A percentile compares a stretch with the other conserved stretches of the same genome.
These are phyloP conservation scores for Tetraneura akinire DNA, from an alignment of 1,140 invertebrate species.

Conservation along the genomic window DNA sequence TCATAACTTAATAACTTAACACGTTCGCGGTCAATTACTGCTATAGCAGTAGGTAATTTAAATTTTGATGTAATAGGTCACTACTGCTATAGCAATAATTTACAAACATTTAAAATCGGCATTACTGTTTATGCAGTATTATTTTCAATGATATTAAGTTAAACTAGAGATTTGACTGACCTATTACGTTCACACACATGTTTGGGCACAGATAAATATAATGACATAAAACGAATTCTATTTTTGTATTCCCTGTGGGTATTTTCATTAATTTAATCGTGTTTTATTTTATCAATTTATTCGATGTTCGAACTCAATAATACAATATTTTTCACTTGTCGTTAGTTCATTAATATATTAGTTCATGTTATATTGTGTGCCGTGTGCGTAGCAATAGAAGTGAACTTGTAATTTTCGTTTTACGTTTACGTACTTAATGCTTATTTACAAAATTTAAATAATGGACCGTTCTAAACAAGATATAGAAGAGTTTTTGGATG, in stretches of 20 bases:
- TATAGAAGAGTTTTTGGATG: neutral
- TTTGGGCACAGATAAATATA: neutral
- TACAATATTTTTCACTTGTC: neutral
- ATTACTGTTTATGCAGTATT: neutral
- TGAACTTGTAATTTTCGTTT: neutral
- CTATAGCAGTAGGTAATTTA: no score
- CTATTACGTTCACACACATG: neutral
- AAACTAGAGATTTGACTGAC: neutral
- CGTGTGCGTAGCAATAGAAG: neutral
- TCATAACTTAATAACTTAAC: slow-evolving; percentile 53
- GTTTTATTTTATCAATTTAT: neutral
- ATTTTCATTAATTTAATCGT: neutral
- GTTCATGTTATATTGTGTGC: neutral
- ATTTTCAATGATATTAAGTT: neutral
- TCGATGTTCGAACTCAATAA: neutral
- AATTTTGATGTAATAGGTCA: neutral
- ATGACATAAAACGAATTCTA: no score
- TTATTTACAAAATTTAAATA: neutral
- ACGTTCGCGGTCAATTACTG: neutral
- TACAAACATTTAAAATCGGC: neutral
- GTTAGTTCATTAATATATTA: no score
- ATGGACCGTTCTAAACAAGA: neutral
- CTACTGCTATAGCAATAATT: neutral
- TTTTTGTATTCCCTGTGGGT: neutral
- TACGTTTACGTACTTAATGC: neutral